Evolutionary conservation across 2,888 invertebrate species (phyloP).

Genomic region (Leucoma salicis): DNA sequence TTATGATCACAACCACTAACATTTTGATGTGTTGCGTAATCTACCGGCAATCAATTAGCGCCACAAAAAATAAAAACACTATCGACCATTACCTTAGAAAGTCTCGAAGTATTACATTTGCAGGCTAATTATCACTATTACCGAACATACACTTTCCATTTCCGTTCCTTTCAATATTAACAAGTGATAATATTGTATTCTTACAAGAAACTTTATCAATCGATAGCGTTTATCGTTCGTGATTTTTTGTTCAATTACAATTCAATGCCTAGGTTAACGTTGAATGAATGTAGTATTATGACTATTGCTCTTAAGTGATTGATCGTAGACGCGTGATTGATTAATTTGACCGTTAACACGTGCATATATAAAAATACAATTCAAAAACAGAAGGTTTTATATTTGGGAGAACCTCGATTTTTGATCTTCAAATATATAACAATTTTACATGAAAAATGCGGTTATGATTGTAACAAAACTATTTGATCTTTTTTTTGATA

Average conservation of each 20-base stretch:
- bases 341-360: neutral
- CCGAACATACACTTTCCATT: constrained; percentile 57
- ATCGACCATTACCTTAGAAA: constrained; percentile 50
- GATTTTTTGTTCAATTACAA: constrained; percentile 4
- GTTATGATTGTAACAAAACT: neutral
- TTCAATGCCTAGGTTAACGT: constrained; percentile 12
- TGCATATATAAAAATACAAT: neutral
- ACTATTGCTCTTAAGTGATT: neutral
- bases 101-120: constrained; percentile 56
- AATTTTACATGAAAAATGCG: neutral
- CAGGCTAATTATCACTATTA: constrained; percentile 57
- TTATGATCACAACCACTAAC: neutral
- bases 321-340: neutral
- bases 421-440: neutral
- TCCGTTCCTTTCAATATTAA: constrained; percentile 44
- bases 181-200: constrained; percentile 19
- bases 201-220: constrained; percentile 2
- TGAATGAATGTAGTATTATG: neutral
- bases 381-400: neutral
- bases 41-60: constrained; percentile 14
- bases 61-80: constrained; percentile 32
- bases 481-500: too few relatives aligned
- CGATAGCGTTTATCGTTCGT: too few relatives aligned
- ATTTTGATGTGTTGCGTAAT: constrained; percentile 21
- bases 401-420: neutral